Percentiles rank a stretch among this genome's conserved stretches.
These are phyloP conservation scores for Poeciliopsis occidentalis DNA, from an alignment of 2,113 vertebrate genomes.

Conservation along the genomic window DNA sequence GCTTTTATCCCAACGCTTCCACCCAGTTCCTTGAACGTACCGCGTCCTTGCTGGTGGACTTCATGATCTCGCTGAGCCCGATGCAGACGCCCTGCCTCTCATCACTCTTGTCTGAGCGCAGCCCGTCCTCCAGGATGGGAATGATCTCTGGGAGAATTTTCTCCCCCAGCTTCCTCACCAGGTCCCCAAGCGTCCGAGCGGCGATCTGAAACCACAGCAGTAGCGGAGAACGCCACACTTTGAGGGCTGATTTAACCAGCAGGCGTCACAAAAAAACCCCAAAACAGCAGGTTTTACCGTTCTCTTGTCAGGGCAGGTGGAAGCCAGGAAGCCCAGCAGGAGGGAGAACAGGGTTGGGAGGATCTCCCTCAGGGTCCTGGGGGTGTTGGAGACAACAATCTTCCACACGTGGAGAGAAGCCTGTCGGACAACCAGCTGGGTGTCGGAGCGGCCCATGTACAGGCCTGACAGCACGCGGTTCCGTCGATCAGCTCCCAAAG, in stretches of 20 bases:
- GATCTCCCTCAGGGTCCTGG: constrained; percentile 94
- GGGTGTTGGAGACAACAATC: constrained; percentile 97
- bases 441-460: constrained; percentile 98
- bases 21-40: constrained; percentile 62
- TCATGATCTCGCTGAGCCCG: constrained; percentile 98
- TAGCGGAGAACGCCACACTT: neutral
- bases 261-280: neutral
- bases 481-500: constrained; percentile 90
- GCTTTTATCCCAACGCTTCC: neutral
- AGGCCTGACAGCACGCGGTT: constrained; percentile 96
- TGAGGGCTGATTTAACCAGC: neutral
- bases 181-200: constrained; percentile 93
- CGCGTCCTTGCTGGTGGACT: constrained; percentile 96
- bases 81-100: constrained; percentile 98
- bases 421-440: constrained; percentile 95
- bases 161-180: constrained; percentile 97
- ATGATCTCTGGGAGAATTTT: constrained; percentile 99
- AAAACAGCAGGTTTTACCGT: constrained; percentile 70
- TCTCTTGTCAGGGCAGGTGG: constrained; percentile 95
- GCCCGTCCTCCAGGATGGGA: constrained; percentile 94
- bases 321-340: constrained; percentile 96
- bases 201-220: constrained; percentile 84
- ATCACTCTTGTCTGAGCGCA: constrained; percentile 94
- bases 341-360: constrained; percentile 94
- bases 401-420: constrained; percentile 98